These are phyloP conservation scores for Astropecten irregularis DNA, from an alignment of 53 echinoderm and acorn worm genomes.

Conservation along the genomic window DNA sequence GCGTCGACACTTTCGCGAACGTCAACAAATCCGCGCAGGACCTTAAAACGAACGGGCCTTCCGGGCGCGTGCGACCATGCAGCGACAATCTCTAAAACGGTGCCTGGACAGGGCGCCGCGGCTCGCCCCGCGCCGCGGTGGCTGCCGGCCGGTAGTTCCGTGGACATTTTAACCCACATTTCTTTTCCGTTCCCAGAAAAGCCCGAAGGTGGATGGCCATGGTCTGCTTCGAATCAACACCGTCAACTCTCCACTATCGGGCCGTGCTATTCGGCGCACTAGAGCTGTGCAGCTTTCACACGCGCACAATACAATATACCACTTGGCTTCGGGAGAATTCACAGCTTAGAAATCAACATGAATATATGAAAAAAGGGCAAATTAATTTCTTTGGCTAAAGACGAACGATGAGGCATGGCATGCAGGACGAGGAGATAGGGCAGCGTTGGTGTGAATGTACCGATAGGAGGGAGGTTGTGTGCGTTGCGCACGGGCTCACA, in stretches of 20 bases:
- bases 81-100: neutral
- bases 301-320: neutral
- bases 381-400: constrained; percentile 43
- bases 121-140: neutral
- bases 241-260: no score
- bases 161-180: constrained; percentile 51
- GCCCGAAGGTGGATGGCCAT: neutral
- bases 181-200: neutral
- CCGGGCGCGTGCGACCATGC: neutral
- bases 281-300: neutral
- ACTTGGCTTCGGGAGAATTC: constrained; percentile 19
- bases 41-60: constrained; percentile 19
- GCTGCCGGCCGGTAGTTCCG: constrained; percentile 23
- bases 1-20: constrained; percentile 43
- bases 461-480: constrained; percentile 9
- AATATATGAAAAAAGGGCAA: no score
- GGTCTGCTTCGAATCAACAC: neutral
- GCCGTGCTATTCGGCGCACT: no score
- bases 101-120: neutral
- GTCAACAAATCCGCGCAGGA: constrained; percentile 57
- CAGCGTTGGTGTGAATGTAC: neutral
- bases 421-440: constrained; percentile 18
- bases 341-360: constrained; percentile 49
- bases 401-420: neutral
- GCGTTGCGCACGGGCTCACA: neutral